These are phyloP conservation scores for Chrysopa pallens DNA, from an alignment of 1,140 invertebrate species.

Conservation along the genomic window DNA sequence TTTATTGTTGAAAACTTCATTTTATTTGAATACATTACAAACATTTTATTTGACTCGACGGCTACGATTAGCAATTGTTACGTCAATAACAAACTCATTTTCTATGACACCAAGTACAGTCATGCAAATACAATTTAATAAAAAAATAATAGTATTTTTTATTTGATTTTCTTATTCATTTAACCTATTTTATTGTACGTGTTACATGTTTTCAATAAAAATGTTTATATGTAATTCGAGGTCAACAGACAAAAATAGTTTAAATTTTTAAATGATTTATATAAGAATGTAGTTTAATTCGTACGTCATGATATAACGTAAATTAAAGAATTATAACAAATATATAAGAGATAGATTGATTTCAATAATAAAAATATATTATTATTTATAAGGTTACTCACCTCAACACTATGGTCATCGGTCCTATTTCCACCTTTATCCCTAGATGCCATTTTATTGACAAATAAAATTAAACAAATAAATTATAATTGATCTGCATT, in stretches of 20 bases:
- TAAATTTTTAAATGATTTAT: not conserved
- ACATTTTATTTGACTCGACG: no score
- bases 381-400: constrained; percentile 4
- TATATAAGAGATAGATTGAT: not conserved
- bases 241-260: constrained; percentile 5
- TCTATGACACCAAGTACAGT: no score
- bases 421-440: constrained; percentile 6
- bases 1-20: no score
- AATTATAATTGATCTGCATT: no score
- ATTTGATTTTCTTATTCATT: no score
- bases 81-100: no score
- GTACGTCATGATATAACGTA: not conserved
- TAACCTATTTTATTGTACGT: no score
- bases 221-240: not conserved
- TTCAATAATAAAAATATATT: not conserved
- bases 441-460: constrained; percentile 3
- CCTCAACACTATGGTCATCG: constrained; percentile 8
- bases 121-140: no score
- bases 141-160: no score
- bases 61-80: no score
- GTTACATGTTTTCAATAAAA: not conserved
- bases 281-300: not conserved
- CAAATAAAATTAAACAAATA: no score
- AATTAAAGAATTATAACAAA: not conserved
- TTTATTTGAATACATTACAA: no score